A percentile compares a stretch with the other conserved stretches of the same genome.
These are phyloP conservation scores for Pammene aurita DNA, from an alignment of 2,888 invertebrate genomes.

Conservation along the genomic window DNA sequence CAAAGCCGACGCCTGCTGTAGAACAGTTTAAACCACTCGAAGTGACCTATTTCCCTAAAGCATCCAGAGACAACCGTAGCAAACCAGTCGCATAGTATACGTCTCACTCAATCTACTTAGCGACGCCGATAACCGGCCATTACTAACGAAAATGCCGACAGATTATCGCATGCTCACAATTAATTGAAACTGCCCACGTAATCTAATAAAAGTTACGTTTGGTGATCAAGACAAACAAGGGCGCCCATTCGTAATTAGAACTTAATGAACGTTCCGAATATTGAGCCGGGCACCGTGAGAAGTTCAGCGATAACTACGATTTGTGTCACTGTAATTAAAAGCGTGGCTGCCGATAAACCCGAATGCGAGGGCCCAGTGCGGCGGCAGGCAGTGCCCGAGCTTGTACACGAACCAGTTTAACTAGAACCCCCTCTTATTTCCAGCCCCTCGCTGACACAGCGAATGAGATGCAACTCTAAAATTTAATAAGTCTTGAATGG, in stretches of 20 bases:
- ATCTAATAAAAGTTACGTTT: conserved; percentile 83
- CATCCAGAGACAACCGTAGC: conserved; percentile 62
- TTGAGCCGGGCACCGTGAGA: conserved; percentile 82
- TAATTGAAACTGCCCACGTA: conserved; percentile 83
- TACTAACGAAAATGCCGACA: conserved; percentile 78
- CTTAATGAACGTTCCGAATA: conserved; percentile 81
- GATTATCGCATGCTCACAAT: conserved; percentile 76
- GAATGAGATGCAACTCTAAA: conserved; percentile 47
- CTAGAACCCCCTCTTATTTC: conserved; percentile 56
- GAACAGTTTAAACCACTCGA: conserved; percentile 26
- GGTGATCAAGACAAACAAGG: conserved; percentile 81
- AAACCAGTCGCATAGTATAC: conserved; percentile 65
- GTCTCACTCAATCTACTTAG: conserved; percentile 77
- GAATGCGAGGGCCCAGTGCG: conserved; percentile 67
- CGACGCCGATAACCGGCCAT: conserved; percentile 76
- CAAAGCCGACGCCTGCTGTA: conserved; percentile 20
- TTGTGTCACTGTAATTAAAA: conserved; percentile 83
- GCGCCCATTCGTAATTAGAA: conserved; percentile 82
- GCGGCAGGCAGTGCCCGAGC: conserved; percentile 74
- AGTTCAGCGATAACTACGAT: conserved; percentile 79
- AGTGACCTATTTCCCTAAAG: conserved; percentile 51
- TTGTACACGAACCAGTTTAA: conserved; percentile 65
- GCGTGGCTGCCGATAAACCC: conserved; percentile 80
- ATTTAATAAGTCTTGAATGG: conserved; percentile 59
- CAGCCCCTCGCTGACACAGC: conserved; percentile 45